Percentiles rank a stretch among this genome's conserved stretches.
These are phyloP conservation scores for Clytia hemisphaerica DNA, from an alignment of 30 jellyfish, hydroid and myxozoan genomes.

Conservation along the genomic window DNA sequence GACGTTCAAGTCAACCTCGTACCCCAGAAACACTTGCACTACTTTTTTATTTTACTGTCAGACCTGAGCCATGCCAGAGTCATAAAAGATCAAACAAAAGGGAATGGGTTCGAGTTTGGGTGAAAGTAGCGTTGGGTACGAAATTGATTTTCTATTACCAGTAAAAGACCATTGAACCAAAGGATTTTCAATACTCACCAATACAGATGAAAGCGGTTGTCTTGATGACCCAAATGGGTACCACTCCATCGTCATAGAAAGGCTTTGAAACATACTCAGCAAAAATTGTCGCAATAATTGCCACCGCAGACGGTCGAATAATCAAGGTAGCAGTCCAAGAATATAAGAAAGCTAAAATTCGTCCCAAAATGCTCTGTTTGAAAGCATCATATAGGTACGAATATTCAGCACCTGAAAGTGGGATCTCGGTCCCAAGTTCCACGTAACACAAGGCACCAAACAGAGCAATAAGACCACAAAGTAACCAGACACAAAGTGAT, in stretches of 20 bases:
- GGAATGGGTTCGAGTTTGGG: no score
- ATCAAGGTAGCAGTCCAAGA: constrained; percentile 80
- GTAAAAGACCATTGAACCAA: no score
- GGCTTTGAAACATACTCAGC: constrained; percentile 68
- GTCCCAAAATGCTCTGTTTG: no score
- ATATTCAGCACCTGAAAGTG: constrained; percentile 73
- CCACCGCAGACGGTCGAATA: constrained; percentile 75
- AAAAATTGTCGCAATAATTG: constrained; percentile 61
- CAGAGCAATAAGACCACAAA: constrained; percentile 56
- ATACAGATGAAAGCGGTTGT: constrained; percentile 67
- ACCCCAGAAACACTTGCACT: no score
- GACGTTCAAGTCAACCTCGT: no score
- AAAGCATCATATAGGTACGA: constrained; percentile 43
- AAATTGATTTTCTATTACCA: no score
- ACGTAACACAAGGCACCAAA: constrained; percentile 73
- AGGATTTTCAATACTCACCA: no score
- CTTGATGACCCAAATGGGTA: constrained; percentile 63
- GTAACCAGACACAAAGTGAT: constrained; percentile 53
- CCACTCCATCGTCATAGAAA: constrained; percentile 52
- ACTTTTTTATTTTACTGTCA: no score
- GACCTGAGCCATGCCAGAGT: no score
- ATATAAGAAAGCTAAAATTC: constrained; percentile 66
- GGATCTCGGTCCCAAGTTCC: constrained; percentile 67
- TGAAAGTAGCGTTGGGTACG: no score
- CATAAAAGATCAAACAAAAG: no score